Conservation (phyloP, 2,888 invertebrate genomes). For the Shargacucullia verbasci region DNA sequence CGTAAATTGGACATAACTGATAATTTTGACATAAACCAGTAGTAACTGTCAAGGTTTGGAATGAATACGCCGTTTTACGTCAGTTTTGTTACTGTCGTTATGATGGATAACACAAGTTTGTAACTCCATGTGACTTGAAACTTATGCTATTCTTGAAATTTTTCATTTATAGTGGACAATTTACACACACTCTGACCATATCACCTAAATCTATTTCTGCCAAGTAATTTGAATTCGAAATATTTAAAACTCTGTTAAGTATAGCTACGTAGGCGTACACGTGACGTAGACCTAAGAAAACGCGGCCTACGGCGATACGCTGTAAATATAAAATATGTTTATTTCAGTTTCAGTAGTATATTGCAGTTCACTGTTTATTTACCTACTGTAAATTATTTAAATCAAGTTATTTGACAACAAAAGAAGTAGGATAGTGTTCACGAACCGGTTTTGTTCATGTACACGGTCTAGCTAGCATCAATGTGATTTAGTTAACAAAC, state of each 20-base stretch:
- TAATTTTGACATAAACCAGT: conserved; percentile 88
- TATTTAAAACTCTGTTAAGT: no score
- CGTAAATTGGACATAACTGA: conserved; percentile 84
- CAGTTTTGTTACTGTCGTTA: conserved; percentile 69
- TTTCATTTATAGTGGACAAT: no score
- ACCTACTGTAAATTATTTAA: conserved; percentile 29
- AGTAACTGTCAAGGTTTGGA: conserved; percentile 79
- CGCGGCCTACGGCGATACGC: no score
- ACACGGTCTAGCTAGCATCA: conserved; percentile 66
- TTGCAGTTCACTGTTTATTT: not conserved
- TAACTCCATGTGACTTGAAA: no score
- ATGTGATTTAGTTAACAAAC: conserved; percentile 62
- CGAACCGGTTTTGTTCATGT: conserved; percentile 46
- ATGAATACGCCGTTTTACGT: conserved; percentile 79
- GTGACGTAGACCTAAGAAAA: no score
- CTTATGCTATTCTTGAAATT: no score
- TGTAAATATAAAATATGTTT: no score
- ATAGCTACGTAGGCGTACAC: no score
- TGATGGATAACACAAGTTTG: conserved; percentile 70
- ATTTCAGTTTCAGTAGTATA: not conserved
- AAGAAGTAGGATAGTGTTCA: conserved; percentile 38
- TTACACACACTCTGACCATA: no score
- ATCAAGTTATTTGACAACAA: conserved; percentile 49
- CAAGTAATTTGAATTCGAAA: no score
- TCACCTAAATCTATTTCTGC: no score